Base-by-base conservation (phyloP, 1,140 invertebrate genomes). In the Achatina immaculata region DNA sequence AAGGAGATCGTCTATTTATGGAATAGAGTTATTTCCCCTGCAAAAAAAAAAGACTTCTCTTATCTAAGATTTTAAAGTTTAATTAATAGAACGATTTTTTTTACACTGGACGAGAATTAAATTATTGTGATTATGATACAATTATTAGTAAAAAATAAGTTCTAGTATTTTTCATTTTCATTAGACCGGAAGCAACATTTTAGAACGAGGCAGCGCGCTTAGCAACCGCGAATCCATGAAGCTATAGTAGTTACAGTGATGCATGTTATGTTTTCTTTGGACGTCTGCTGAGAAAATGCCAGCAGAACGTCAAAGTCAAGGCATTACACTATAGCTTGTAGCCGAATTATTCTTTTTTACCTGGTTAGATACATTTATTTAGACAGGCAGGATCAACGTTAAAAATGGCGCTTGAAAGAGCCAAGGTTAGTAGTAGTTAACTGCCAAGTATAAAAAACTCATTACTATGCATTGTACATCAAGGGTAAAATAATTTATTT, bases 391-490 rank as follows among this genome's bases (percentile, higher is more conserved):
- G n/a, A 51, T 34, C 31, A 24, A 14, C 6, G 1, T 28, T 28
- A 51, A 85, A 86, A 78, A 89, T 89, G 88, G 88, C 88, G 40
- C 76, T 89, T 40, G 85, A 89, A 82, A 80, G 88, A 55, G 88
- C 86, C 28, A 89, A 89, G 86, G 88, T 89, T 75, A 83, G 83
- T 38, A 79, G 28, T 34, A 76, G 9, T 66, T 55, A 36, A 2
- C 28, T 68, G 34, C 40, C 45, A 24, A 38, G 51, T 58, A 16
- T 71, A 55, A 40, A 40, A 28, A 68, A 28, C 9, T n/a, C 19
- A 21, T 72, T 42, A 77, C 51, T 11, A 77, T n/a, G n/a, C n/a
- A n/a, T n/a, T n/a, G n/a, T n/a, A n/a, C n/a, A n/a, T n/a, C n/a
- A n/a, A n/a, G n/a, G n/a, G n/a, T n/a, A n/a, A n/a, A n/a, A n/a